Evolutionary conservation across 2,797 vertebrate species (phyloP).

Genomic region (Danio tinwini): DNA sequence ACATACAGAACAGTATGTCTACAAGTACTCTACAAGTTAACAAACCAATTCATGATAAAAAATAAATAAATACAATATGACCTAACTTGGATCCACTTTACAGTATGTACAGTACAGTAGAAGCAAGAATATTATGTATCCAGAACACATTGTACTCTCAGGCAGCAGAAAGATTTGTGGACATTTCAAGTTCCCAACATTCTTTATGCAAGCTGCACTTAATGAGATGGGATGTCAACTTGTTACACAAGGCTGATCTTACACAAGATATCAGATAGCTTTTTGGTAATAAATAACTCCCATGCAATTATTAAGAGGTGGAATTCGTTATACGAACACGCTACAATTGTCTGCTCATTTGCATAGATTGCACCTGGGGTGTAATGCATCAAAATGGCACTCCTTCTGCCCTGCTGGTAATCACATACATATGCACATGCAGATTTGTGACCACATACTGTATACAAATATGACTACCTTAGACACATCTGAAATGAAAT

Average conservation of each 20-base stretch:
- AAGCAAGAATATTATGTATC: neutral
- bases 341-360: constrained; percentile 48
- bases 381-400: constrained; percentile 56
- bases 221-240: constrained; percentile 42
- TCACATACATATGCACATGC: constrained; percentile 25
- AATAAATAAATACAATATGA: no score
- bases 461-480: constrained; percentile 10
- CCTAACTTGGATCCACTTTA: neutral
- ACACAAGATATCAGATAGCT: constrained; percentile 40
- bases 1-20: no score
- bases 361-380: constrained; percentile 50
- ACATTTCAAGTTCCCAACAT: constrained; percentile 25
- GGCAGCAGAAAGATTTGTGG: neutral
- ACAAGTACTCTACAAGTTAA: neutral
- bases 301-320: constrained; percentile 53
- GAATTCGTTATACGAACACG: constrained; percentile 53
- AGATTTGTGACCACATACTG: constrained; percentile 9
- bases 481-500: neutral
- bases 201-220: constrained; percentile 25
- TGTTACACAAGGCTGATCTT: constrained; percentile 46
- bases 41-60: neutral
- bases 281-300: constrained; percentile 53
- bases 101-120: neutral
- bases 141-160: constrained; percentile 4
- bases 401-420: constrained; percentile 39